A percentile compares a stretch with the other conserved stretches of the same genome.
phyloP scores from a whole-genome alignment of 2,797 vertebrate species.

The Odontamblyopus lacepedii region DNA sequence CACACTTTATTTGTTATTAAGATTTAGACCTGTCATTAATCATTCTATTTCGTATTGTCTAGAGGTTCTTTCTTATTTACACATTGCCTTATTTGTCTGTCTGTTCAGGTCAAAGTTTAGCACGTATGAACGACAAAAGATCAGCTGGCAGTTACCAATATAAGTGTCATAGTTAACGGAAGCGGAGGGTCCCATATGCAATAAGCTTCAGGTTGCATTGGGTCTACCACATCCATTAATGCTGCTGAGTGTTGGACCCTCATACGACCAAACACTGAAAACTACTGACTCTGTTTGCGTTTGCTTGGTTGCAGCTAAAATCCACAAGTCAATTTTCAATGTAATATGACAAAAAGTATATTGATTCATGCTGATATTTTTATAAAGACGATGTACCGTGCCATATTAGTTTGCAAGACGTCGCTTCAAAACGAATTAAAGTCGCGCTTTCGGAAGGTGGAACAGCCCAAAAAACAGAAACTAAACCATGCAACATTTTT shows the following conservation, averaged over 20 bases:
- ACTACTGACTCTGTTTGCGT: neutral
- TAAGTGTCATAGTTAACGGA: constrained; percentile 10
- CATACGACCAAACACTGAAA: neutral
- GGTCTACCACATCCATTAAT: neutral
- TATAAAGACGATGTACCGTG: neutral
- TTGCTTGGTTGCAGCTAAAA: neutral
- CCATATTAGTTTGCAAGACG: too few species aligned
- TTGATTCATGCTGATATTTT: neutral
- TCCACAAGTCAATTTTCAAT: neutral
- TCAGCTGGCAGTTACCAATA: constrained; percentile 4
- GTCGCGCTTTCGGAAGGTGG: too few species aligned
- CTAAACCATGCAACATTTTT: too few species aligned
- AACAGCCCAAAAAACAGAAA: too few species aligned
- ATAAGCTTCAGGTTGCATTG: constrained; percentile 1
- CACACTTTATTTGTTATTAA: neutral
- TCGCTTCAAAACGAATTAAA: too few species aligned
- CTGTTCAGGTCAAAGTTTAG: neutral
- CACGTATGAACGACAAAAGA: neutral
- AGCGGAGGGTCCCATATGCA: constrained; percentile 1
- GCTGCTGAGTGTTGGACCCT: too few species aligned
- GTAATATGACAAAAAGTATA: neutral
- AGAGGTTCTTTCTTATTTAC: neutral
- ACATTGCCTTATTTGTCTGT: constrained; percentile 3
- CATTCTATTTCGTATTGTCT: neutral
- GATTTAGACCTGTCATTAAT: neutral